Evolutionary conservation across 2,888 invertebrate species (phyloP), one percentile per base, ranked within the genome.

Genomic region (Rhingia rostrata): DNA sequence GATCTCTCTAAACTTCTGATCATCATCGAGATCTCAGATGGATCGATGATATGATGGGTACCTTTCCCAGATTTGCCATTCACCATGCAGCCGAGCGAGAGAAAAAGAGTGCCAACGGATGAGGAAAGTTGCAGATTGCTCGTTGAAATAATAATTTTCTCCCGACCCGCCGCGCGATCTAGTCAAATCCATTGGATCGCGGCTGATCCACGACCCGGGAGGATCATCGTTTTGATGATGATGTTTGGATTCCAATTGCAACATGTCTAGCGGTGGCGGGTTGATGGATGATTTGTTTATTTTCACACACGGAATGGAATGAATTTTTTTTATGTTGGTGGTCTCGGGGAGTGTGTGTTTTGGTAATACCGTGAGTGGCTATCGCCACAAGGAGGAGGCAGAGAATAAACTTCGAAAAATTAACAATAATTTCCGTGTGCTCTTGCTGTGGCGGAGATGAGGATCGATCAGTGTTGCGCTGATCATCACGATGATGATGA

Each of bases 221-320:
- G 47, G 75, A 77, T 75, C 70, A 77, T 64, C 82, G 72, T 60
- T 78, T 77, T 78, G 83, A 78, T 73, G 78, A 74, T 83, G 67
- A 69, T 78, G 78, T 83, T 83, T 83, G 83, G 73, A 78, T 83
- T 83, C 78, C 78, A 69, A 79, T 83, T 83, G 83, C 83, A 83
- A 78, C 83, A 83, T 74, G 78, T 83, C 83, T 79, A 73, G 53
- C 73, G 58, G 63, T 83, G 78, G 78, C 69, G 41, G 64, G 73
- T 35, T 83, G 79, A 83, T 83, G 83, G 83, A 83, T 83, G 73
- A 74, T 83, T 83, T 83, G 83, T 83, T 83, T 83, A 83, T 83
- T 83, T 79, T 78, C 69, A 39, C 83, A 58, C 64, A 72, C 72
- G 47, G 49, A 66, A 72, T 66, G 66, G 14, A 66, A 47, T 63